Base-by-base conservation (phyloP, 2,113 vertebrate species). In the Xiphias gladius region DNA sequence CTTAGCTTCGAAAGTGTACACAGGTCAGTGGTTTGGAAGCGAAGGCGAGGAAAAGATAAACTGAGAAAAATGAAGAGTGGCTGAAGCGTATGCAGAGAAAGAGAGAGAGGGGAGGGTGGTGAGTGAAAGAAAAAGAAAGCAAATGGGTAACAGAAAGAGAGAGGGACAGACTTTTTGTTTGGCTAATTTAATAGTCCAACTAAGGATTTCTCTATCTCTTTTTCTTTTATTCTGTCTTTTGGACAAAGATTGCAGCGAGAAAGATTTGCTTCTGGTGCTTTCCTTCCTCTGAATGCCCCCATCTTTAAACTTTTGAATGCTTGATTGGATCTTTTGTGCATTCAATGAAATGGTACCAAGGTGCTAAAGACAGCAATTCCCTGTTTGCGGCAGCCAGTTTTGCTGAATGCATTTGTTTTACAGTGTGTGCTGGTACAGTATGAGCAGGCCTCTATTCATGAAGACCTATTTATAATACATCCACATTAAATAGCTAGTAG, bases 301-400 rank as follows among this genome's bases (percentile, higher is more conserved):
- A 26, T 71, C 37, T 90, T 88, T 58, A 74, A 41, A 76, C 63
- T 74, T 68, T 46, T 48, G 48, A 62, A 20, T 63, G 63, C 68
- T 28, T 76, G 76, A 81, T 74, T 86, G 75, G 22, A 46, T 88
- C 71, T 80, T 88, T 88, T 88, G 80, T 91, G 68, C 16, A n/a
- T 7, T 39, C 2, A 5, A 35, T 91, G 85, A 91, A 89, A 88
- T 58, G 54, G 80, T 67, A 84, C 88, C 66, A 65, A 62, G 65
- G 69, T 63, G 41, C 68, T 30, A 70, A 75, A 85, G 71, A 85
- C 39, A 74, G 58, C 52, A 52, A 30, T 54, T 76, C 66, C 20
- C 66, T 65, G 43, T 82, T 74, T 73, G 73, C 19, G 2, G 57
- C 61, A 43, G 54, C 52, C 14, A 32, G 32, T 24, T 83, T 76